Conservation (phyloP, 2,113 vertebrate genomes). For the Zosterops borbonicus region DNA sequence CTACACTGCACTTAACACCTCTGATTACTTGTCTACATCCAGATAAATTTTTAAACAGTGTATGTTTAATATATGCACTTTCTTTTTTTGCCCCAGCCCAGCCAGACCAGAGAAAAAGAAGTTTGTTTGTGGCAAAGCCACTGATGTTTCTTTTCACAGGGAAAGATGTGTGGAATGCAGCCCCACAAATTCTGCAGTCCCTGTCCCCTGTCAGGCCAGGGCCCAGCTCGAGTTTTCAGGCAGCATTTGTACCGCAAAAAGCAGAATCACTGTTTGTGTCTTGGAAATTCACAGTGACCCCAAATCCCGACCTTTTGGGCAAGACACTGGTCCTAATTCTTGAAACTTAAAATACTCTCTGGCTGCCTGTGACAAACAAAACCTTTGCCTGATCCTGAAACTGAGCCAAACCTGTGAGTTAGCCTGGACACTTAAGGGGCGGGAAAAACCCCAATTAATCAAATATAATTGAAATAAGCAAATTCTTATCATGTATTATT, state of each 20-base stretch:
- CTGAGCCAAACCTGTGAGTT: neutral
- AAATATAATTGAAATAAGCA: neutral
- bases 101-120: neutral
- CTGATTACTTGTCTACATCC: neutral
- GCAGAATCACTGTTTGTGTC: neutral
- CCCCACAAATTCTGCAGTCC: neutral
- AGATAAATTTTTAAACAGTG: neutral
- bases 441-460: accelerated
- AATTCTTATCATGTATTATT: neutral
- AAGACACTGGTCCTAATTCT: neutral
- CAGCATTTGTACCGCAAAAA: neutral
- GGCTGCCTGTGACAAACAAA: neutral
- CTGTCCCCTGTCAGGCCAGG: neutral
- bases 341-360: neutral
- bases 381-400: neutral
- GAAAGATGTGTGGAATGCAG: neutral
- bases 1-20: neutral
- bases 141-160: neutral
- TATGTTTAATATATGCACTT: neutral
- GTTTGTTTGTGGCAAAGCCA: neutral
- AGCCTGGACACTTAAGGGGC: accelerated
- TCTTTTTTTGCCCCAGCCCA: neutral
- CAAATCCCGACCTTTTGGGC: neutral
- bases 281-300: neutral
- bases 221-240: neutral